These are phyloP conservation scores for Chromoteleia sp. DNA, from an alignment of 2,888 invertebrate genomes.

Conservation along the genomic window DNA sequence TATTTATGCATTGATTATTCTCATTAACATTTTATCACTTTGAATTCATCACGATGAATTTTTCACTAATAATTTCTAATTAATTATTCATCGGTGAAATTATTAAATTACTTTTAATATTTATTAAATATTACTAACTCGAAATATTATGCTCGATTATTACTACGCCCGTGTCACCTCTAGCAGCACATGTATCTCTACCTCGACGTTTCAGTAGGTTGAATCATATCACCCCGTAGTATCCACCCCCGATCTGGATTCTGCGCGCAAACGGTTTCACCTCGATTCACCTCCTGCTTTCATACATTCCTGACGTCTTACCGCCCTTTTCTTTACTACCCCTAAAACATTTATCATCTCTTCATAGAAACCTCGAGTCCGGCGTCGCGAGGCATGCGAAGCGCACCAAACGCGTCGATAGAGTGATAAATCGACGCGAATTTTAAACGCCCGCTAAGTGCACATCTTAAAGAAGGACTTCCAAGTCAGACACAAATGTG, in stretches of 20 bases:
- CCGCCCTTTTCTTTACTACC: conserved; percentile 81
- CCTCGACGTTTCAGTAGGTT: conserved; percentile 22
- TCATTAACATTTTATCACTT: no score
- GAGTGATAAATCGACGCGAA: background rate
- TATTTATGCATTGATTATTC: no score
- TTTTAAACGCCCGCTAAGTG: no score
- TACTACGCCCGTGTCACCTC: conserved; percentile 2
- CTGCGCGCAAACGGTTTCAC: conserved; percentile 76
- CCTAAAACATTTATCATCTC: conserved; percentile 55
- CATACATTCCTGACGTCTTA: conserved; percentile 79
- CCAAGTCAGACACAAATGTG: no score
- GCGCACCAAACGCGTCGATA: background rate
- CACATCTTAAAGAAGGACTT: background rate
- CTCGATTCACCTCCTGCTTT: conserved; percentile 72
- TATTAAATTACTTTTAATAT: no score
- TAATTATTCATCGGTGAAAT: no score
- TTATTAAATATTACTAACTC: no score
- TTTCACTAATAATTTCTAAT: no score
- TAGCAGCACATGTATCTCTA: conserved; percentile 4
- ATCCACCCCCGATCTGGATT: conserved; percentile 70
- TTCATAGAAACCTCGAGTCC: conserved; percentile 22
- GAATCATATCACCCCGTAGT: conserved; percentile 28
- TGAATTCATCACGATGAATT: no score
- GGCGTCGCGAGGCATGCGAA: background rate
- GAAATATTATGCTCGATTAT: conserved; percentile 2